Base-by-base conservation (phyloP, 2,888 invertebrate species). In the Dynastes hyllus region DNA sequence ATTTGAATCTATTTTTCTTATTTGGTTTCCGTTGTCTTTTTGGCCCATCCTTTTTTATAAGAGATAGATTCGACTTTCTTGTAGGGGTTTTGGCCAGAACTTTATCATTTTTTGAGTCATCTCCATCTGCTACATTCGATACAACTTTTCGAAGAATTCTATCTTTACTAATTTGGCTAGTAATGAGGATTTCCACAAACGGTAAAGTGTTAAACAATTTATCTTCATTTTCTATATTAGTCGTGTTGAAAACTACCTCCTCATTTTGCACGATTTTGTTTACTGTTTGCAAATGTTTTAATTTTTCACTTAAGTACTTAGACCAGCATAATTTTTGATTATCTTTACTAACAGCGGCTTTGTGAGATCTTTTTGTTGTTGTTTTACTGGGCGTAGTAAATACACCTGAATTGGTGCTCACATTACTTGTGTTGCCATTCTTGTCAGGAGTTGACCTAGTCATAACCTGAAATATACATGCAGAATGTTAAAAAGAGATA, bases 161-260 rank as follows among this genome's bases (percentile, higher is more conserved):
- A 13, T 61, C 73, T 32, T 37, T 16, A 11, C 32, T 73, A 51
- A 78, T 78, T 73, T 78, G 78, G 63, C 73, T 78, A 27, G 27
- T 73, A 1, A 65, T 27, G 8, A 53, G 27, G 40, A 78, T 78
- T 53, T 71, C 37, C 32, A 78, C 78, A 37, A 65, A 78, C 1
- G 66, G 65, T 8, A 65, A 22, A 6, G 9, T 11, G 11, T 65
- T 50, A 40, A 73, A 65, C 16, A 78, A 51, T 51, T 78, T 78
- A 13, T 65, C 63, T 11, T 77, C n/a, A 45, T 78, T 32, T 61
- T 61, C 37, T 13, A 45, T 58, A 0, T 55, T 27, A 37, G 45
- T 22, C 2, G 4, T 9, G n/a, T 63, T 27, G 9, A 78, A 51
- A 8, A n/a, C 61, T 51, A 73, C 22, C 32, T 65, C 9, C 13